These are phyloP conservation scores for Gymnoscopelus microlampas DNA, from an alignment of 2,797 vertebrate genomes.

Conservation along the genomic window DNA sequence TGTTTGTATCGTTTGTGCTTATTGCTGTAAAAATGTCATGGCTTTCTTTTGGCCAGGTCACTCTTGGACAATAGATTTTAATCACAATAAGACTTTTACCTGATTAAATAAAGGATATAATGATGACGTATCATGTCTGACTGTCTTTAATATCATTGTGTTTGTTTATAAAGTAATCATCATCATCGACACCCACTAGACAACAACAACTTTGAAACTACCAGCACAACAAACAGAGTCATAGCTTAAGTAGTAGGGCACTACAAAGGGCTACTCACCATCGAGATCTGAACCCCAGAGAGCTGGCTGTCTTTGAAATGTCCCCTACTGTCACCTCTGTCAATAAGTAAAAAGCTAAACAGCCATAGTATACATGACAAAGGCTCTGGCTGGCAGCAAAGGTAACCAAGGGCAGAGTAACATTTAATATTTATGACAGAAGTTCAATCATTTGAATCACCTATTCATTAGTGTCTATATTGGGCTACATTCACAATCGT, in stretches of 20 bases:
- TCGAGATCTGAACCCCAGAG: conserved; percentile 45
- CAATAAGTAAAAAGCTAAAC: conserved; percentile 72
- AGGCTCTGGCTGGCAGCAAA: conserved; percentile 71
- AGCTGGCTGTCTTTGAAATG: conserved; percentile 65
- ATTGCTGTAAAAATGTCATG: too few species aligned
- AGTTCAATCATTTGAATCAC: conserved; percentile 71
- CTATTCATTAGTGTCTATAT: conserved; percentile 66
- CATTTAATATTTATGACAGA: conserved; percentile 79
- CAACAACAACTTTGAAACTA: conserved; percentile 27
- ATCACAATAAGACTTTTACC: too few species aligned
- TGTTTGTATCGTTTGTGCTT: too few species aligned
- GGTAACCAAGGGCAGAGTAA: conserved; percentile 74
- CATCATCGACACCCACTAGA: conserved; percentile 6
- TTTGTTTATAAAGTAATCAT: background rate
- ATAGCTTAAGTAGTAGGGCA: conserved; percentile 23
- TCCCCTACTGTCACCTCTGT: conserved; percentile 71
- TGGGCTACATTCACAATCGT: conserved; percentile 4
- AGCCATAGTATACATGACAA: conserved; percentile 63
- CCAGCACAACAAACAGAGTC: conserved; percentile 22
- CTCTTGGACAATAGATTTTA: too few species aligned
- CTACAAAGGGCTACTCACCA: conserved; percentile 43
- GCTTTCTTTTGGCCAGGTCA: too few species aligned
- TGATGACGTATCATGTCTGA: too few species aligned
- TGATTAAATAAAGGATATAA: too few species aligned
- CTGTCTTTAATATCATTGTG: too few species aligned